These are phyloP conservation scores for Andinoacara biseriatus DNA, from an alignment of 2,113 vertebrate species.

Conservation along the genomic window DNA sequence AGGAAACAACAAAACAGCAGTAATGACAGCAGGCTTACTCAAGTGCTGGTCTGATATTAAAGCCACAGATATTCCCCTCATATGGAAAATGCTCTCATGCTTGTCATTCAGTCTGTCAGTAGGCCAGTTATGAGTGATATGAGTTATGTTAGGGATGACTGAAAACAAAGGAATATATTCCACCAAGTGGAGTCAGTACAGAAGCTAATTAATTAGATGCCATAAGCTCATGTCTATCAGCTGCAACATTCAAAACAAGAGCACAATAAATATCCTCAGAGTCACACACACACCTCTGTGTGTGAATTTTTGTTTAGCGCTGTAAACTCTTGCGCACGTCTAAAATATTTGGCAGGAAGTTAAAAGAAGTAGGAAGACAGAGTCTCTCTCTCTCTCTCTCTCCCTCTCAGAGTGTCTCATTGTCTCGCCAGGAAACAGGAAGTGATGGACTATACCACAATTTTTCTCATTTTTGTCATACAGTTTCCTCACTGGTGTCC, in stretches of 20 bases:
- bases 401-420: constrained; percentile 32
- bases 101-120: constrained; percentile 22
- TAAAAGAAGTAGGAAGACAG: constrained; percentile 60
- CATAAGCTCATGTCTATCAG: not conserved
- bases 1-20: constrained; percentile 35
- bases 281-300: constrained; percentile 31
- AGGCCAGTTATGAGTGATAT: constrained; percentile 25
- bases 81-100: constrained; percentile 27
- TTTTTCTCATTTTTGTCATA: constrained; percentile 50
- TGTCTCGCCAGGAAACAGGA: constrained; percentile 65
- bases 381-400: constrained; percentile 31
- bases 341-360: constrained; percentile 56
- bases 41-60: constrained; percentile 24
- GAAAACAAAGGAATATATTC: not conserved
- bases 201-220: not conserved
- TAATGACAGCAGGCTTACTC: constrained; percentile 31
- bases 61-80: constrained; percentile 6
- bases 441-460: constrained; percentile 38
- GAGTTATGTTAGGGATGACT: not conserved
- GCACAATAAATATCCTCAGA: constrained; percentile 1
- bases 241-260: constrained; percentile 1
- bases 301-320: constrained; percentile 41
- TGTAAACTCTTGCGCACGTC: constrained; percentile 30
- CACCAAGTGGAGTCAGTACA: not conserved
- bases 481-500: constrained; percentile 39